phyloP scores from a whole-genome alignment of 2,113 vertebrate species.

The Caranx melampygus region DNA sequence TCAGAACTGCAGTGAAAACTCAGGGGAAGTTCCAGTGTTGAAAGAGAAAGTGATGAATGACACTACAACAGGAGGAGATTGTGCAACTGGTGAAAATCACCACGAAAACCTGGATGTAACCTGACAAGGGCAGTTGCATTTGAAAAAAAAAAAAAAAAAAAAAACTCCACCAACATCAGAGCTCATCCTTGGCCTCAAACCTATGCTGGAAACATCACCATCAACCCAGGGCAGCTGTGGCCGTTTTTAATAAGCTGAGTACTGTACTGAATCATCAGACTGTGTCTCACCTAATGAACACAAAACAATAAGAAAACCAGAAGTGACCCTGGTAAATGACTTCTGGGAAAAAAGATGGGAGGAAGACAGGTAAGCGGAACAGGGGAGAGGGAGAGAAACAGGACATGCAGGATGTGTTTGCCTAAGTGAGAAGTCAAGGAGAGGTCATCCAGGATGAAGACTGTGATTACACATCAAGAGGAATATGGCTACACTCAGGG shows the following conservation, averaged over 20 bases:
- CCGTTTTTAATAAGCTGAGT: not conserved
- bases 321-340: not conserved
- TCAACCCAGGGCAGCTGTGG: not conserved
- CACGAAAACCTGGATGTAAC: not conserved
- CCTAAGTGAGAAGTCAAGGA: conserved; percentile 35
- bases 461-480: not conserved
- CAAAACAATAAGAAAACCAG: conserved; percentile 3
- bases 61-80: conserved; percentile 22
- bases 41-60: conserved; percentile 65
- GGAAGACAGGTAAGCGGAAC: not conserved
- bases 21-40: conserved; percentile 56
- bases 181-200: not conserved
- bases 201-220: not conserved
- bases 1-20: conserved; percentile 29
- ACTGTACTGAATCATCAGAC: no score
- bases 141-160: not conserved
- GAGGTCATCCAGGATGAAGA: not conserved
- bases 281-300: no score
- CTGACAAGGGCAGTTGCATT: not conserved
- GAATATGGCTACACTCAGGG: not conserved
- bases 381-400: not conserved
- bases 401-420: conserved; percentile 36
- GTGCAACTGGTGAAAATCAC: conserved; percentile 21
- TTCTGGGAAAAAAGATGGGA: conserved; percentile 35
- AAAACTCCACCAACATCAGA: not conserved